Conservation (phyloP, 64 coral and sea anemone species). For the Dendronephthya gigantea region DNA sequence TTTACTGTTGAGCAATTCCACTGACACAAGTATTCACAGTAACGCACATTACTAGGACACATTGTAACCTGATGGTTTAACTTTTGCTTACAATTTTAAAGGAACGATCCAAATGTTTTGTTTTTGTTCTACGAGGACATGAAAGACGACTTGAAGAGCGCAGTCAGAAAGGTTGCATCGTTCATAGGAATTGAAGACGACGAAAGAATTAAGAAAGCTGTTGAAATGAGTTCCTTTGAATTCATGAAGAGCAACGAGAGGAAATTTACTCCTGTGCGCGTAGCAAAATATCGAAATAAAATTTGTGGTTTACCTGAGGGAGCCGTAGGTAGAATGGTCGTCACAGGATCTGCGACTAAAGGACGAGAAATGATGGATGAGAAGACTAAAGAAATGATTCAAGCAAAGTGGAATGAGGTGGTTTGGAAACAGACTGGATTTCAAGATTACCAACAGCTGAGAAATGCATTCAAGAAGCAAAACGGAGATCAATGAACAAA, state of each 20-base stretch:
- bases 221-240: not conserved
- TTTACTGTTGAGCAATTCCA: too few species aligned
- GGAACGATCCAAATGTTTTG: not conserved
- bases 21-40: too few species aligned
- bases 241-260: not conserved
- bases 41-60: too few species aligned
- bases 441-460: not conserved
- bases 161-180: not conserved
- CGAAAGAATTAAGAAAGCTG: not conserved
- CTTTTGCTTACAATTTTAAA: too few species aligned
- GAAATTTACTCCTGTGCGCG: not conserved
- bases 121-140: not conserved
- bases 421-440: not conserved
- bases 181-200: not conserved
- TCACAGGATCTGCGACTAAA: not conserved
- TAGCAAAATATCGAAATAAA: not conserved
- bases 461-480: not conserved
- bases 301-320: not conserved
- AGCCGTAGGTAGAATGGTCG: not conserved
- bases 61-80: too few species aligned
- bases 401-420: not conserved
- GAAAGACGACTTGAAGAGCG: not conserved
- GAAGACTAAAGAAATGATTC: not conserved
- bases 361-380: not conserved
- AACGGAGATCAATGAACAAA: too few species aligned